These are phyloP conservation scores for Nudaria mundana DNA, from an alignment of 2,888 invertebrate genomes.

Conservation along the genomic window DNA sequence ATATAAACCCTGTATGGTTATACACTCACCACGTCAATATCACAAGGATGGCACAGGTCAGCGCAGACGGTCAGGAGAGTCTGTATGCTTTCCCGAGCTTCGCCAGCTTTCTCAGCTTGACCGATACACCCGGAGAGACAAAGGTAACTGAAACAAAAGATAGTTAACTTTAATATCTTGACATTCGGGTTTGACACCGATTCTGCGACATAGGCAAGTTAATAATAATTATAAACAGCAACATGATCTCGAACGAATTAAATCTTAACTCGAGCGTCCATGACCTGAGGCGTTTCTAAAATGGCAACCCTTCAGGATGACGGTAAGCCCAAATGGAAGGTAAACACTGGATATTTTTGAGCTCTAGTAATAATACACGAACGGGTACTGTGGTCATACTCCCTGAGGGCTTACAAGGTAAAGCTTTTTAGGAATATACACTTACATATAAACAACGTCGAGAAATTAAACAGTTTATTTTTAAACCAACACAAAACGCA, in stretches of 20 bases:
- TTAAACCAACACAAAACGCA: too few relatives aligned
- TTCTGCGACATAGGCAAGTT: too few relatives aligned
- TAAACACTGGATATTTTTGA: constrained; percentile 17
- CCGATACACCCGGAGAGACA: constrained; percentile 58
- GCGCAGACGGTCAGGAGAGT: constrained; percentile 64
- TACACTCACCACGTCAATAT: constrained; percentile 52
- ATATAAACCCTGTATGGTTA: too few relatives aligned
- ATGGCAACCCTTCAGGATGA: constrained; percentile 4
- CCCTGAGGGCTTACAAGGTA: constrained; percentile 10
- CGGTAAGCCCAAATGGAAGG: constrained; percentile 21
- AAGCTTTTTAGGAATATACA: constrained; percentile 8
- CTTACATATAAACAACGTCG: neutral
- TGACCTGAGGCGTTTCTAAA: constrained; percentile 2
- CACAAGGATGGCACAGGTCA: constrained; percentile 57
- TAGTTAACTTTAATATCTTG: too few relatives aligned
- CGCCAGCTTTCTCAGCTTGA: constrained; percentile 52
- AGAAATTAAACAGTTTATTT: too few relatives aligned
- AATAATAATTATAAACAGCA: neutral
- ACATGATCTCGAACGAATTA: neutral
- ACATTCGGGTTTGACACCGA: too few relatives aligned
- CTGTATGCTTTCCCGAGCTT: constrained; percentile 58
- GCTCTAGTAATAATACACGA: constrained; percentile 13
- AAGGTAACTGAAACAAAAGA: constrained; percentile 60
- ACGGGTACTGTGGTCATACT: constrained; percentile 19
- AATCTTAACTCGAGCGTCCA: neutral